These are phyloP conservation scores for Anarrhichthys ocellatus DNA, from an alignment of 2,113 vertebrate species.

Conservation along the genomic window DNA sequence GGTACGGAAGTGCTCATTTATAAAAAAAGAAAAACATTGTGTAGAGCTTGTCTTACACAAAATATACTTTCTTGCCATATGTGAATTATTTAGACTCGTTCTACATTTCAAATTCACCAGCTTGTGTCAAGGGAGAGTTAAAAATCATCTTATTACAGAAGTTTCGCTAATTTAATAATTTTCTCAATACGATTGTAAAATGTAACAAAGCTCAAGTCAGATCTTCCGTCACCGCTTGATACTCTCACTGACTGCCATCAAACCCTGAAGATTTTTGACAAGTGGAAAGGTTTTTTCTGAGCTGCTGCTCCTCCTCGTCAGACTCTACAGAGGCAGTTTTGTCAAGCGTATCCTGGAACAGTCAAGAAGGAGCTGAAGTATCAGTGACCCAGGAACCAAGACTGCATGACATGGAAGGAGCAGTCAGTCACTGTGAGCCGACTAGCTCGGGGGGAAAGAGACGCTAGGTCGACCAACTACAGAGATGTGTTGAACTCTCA, in stretches of 20 bases:
- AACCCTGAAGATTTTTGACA: slow-evolving; percentile 34
- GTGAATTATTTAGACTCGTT: not conserved
- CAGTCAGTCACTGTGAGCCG: slow-evolving; percentile 41
- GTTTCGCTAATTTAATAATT: not conserved
- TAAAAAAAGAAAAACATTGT: not conserved
- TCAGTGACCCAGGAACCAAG: slow-evolving; percentile 37
- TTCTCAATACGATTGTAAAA: not conserved
- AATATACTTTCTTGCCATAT: not conserved
- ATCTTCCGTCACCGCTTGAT: slow-evolving; percentile 15
- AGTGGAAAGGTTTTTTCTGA: slow-evolving; percentile 12
- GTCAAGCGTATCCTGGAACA: slow-evolving; percentile 31
- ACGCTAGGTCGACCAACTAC: slow-evolving; percentile 34
- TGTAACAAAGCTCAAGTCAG: slow-evolving; percentile 2
- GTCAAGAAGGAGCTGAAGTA: slow-evolving; percentile 36
- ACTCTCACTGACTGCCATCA: slow-evolving; percentile 22
- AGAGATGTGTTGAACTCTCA: slow-evolving; percentile 34
- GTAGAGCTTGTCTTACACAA: not conserved
- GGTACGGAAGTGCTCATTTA: slow-evolving; percentile 83
- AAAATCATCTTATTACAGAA: not conserved
- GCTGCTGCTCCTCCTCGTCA: slow-evolving; percentile 30
- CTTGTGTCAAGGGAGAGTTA: not conserved
- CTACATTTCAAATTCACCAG: not conserved
- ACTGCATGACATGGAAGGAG: slow-evolving; percentile 36
- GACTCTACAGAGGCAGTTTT: slow-evolving; percentile 35
- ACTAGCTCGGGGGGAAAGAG: slow-evolving; percentile 15